phyloP scores from a whole-genome alignment of 2,888 invertebrate genomes.

The Catocala nupta region DNA sequence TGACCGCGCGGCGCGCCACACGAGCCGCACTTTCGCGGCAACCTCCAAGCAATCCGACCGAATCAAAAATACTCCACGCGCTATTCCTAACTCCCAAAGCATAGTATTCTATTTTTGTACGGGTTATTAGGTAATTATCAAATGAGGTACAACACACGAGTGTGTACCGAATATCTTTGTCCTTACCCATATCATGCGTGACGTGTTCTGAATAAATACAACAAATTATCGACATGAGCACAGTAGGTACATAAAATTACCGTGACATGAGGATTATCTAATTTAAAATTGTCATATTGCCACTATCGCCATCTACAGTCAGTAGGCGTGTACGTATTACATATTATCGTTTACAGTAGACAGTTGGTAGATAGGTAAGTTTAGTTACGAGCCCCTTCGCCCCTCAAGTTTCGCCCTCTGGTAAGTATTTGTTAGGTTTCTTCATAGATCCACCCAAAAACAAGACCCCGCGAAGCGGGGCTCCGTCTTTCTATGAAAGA shows the following conservation, averaged over 20 bases:
- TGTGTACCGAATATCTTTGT: conserved; percentile 34
- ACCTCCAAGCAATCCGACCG: conserved; percentile 37
- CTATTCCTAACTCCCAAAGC: conserved; percentile 2
- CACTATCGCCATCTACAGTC: background rate
- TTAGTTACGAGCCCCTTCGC: no score
- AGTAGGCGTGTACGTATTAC: background rate
- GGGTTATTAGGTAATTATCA: conserved; percentile 34
- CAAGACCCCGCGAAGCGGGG: no score
- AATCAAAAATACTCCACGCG: conserved; percentile 34
- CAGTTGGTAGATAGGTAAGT: no score
- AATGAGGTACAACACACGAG: conserved; percentile 29
- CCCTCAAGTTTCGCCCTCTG: no score
- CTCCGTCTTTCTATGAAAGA: no score
- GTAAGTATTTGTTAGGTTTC: no score
- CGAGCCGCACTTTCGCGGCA: conserved; percentile 51
- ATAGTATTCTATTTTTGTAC: conserved; percentile 14
- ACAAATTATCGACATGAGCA: background rate
- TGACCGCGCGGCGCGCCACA: conserved; percentile 50
- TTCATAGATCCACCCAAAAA: no score
- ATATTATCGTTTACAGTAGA: no score
- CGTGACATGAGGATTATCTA: background rate
- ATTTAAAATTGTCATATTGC: background rate
- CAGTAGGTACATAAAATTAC: no score
- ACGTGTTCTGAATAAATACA: conserved; percentile 14
- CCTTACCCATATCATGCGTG: conserved; percentile 18